phyloP scores from a whole-genome alignment of 2,888 invertebrate genomes.

The Tetragonisca angustula region DNA sequence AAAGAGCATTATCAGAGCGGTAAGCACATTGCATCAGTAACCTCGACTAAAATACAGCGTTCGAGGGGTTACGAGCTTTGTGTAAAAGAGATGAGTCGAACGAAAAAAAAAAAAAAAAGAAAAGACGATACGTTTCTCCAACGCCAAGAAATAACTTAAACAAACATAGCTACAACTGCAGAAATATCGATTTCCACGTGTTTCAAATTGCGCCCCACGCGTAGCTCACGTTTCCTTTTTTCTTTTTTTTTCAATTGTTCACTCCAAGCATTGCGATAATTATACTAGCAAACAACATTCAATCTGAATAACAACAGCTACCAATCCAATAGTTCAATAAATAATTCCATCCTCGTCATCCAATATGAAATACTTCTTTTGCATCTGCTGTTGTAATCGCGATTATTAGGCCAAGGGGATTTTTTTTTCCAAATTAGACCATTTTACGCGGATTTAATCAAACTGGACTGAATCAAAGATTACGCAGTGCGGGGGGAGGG shows the following conservation, averaged over 20 bases:
- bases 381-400: neutral
- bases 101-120: neutral
- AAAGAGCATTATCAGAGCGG: constrained; percentile 21
- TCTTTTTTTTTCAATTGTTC: no score
- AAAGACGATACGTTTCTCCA: constrained; percentile 17
- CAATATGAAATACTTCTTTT: neutral
- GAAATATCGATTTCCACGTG: constrained; percentile 48
- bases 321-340: neutral
- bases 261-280: no score
- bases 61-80: constrained; percentile 5
- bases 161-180: constrained; percentile 31
- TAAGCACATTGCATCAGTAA: constrained; percentile 30
- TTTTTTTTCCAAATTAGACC: neutral
- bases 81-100: neutral
- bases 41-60: constrained; percentile 14
- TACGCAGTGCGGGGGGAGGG: constrained; percentile 7
- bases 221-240: no score
- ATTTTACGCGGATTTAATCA: neutral
- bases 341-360: neutral
- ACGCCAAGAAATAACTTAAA: constrained; percentile 26
- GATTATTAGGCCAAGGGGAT: neutral
- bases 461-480: neutral
- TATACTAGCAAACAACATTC: neutral
- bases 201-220: no score
- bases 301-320: neutral